Evolutionary conservation across 2,888 invertebrate genomes (phyloP), one percentile per base, ranked within the genome.

Genomic region (Labia minor): DNA sequence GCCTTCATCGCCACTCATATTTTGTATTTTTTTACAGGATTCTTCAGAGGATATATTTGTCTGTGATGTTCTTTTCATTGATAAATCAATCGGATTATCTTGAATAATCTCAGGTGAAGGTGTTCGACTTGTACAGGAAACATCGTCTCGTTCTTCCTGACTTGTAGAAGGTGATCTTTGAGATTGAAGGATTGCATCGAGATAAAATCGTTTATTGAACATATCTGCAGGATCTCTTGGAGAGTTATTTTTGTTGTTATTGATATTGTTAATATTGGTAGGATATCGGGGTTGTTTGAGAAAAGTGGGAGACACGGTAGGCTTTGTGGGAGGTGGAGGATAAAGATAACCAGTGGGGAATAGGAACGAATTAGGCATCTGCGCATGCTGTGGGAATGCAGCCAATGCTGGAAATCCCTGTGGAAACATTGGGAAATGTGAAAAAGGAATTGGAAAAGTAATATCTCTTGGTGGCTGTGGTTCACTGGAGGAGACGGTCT

Each of bases 141-240:
- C 14, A 20, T 63, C 21, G 14, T 63, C 63, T 19, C 14, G 63
- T 6, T 37, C 63, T 6, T 63, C 37, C 10, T 20, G 37, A 26
- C 21, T 20, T 20, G 49, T 37, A n/a, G 21, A 18, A 4, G 78
- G 77, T 1, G 83, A 78, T 68, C 85, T 80, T 75, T 89, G 89
- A 21, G 87, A 87, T 73, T 89, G 87, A 64, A 90, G 75, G 62
- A 89, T 85, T 14, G 88, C 88, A 72, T 90, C 89, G 69, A 90
- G 77, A 74, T 87, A 88, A 76, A 88, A 86, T 67, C 89, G 80
- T 74, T 90, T 89, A 14, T 85, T 86, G 69, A 83, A 79, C 18
- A 85, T 82, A 71, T 88, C 87, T 0, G 82, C 81, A 68, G 83
- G 26, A 11, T 16, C 18, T 33, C 19, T 14, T n/a, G 19, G 72